Evolutionary conservation across 1,140 invertebrate genomes (phyloP).

Genomic region (Sogatella furcifera): DNA sequence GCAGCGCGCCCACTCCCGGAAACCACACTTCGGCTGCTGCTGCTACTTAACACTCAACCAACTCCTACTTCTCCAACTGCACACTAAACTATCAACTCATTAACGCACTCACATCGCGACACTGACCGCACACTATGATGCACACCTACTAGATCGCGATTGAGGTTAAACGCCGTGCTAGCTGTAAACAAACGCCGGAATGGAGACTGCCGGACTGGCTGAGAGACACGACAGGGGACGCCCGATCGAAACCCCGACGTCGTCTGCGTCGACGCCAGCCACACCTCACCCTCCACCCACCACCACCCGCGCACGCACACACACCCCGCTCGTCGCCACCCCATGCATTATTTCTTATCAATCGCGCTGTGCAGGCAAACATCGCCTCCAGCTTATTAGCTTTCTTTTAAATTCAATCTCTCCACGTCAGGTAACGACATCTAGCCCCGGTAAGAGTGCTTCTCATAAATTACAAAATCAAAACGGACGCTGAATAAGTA

Average conservation of each 20-base stretch:
- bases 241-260: conserved; percentile 5
- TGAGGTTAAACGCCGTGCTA: neutral
- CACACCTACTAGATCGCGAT: neutral
- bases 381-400: neutral
- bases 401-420: neutral
- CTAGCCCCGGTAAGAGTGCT: neutral
- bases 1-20: conserved; percentile 25
- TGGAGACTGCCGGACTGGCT: neutral
- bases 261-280: conserved; percentile 10
- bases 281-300: neutral
- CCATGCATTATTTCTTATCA: neutral
- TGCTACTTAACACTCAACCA: neutral
- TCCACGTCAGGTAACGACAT: neutral
- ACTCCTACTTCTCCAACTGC: neutral
- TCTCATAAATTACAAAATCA: neutral
- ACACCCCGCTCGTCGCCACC: neutral
- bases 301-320: neutral
- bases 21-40: conserved; percentile 23
- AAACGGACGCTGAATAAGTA: no score
- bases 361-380: no score
- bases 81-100: no score
- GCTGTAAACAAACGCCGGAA: neutral
- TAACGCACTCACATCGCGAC: no score
- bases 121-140: neutral
- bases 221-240: neutral